These are phyloP conservation scores for Ditula angustiorana DNA, from an alignment of 2,888 invertebrate genomes.

Conservation along the genomic window DNA sequence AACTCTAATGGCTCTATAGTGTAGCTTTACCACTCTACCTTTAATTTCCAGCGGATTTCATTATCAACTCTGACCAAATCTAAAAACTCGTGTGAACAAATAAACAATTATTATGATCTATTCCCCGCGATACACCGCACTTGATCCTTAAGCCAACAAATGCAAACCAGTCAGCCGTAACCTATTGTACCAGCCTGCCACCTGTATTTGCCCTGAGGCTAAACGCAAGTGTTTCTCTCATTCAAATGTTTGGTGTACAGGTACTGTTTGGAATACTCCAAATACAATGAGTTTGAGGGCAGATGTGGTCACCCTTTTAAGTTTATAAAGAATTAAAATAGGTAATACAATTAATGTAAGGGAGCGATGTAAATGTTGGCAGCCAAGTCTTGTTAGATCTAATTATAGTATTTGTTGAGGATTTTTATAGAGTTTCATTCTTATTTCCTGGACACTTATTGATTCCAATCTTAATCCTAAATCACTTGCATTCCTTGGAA, in stretches of 20 bases:
- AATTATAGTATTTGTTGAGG: too few species aligned
- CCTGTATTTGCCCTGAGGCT: conserved; percentile 77
- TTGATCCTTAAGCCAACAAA: conserved; percentile 27
- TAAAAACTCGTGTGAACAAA: conserved; percentile 2
- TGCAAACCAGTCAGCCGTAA: conserved; percentile 35
- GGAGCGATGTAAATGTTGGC: neutral
- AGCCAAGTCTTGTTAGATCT: too few species aligned
- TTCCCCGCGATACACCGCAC: neutral
- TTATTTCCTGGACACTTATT: too few species aligned
- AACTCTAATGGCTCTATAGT: too few species aligned
- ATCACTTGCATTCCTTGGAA: too few species aligned
- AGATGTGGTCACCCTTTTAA: neutral
- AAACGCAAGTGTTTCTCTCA: conserved; percentile 55
- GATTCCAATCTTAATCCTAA: too few species aligned
- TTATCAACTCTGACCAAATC: neutral
- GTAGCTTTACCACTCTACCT: too few species aligned
- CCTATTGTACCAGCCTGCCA: conserved; percentile 50
- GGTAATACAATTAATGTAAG: neutral
- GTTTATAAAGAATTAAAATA: neutral
- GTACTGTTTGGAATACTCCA: conserved; percentile 44
- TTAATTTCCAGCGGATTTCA: too few species aligned
- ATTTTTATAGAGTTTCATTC: too few species aligned
- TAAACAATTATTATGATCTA: neutral
- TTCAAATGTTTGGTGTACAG: conserved; percentile 48
- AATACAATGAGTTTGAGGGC: neutral